These are phyloP conservation scores for Pectinophora gossypiella DNA, from an alignment of 1,140 invertebrate genomes.

Conservation along the genomic window DNA sequence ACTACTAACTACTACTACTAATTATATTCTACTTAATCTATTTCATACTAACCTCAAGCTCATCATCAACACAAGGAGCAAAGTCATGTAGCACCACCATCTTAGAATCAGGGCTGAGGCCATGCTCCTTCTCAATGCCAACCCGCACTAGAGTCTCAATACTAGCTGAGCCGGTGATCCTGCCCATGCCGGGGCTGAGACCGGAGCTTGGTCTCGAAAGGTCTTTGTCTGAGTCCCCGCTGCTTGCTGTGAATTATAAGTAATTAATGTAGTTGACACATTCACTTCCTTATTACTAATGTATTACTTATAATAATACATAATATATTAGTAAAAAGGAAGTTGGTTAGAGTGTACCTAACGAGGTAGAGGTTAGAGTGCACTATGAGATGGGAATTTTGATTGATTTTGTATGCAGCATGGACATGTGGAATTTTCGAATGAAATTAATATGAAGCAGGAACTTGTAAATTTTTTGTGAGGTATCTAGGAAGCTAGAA, in stretches of 20 bases:
- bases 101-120: constrained; percentile 92
- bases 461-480: too few species aligned
- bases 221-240: constrained; percentile 84
- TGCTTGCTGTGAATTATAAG: constrained; percentile 40
- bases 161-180: constrained; percentile 95
- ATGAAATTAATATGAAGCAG: too few species aligned
- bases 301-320: too few species aligned
- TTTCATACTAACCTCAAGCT: constrained; percentile 87
- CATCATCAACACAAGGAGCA: constrained; percentile 95
- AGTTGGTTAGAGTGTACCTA: too few species aligned
- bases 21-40: too few species aligned
- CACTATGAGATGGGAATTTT: background rate
- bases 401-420: too few species aligned
- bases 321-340: too few species aligned
- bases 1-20: too few species aligned
- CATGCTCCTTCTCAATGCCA: constrained; percentile 95
- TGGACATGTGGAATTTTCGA: too few species aligned
- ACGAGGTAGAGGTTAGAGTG: too few species aligned
- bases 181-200: constrained; percentile 82
- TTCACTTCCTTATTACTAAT: background rate
- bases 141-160: constrained; percentile 96
- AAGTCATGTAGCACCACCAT: constrained; percentile 97
- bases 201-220: constrained; percentile 78
- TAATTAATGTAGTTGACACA: background rate
- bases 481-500: too few species aligned